Conservation (phyloP, 1,140 invertebrate species). For the Euwallacea similis region DNA sequence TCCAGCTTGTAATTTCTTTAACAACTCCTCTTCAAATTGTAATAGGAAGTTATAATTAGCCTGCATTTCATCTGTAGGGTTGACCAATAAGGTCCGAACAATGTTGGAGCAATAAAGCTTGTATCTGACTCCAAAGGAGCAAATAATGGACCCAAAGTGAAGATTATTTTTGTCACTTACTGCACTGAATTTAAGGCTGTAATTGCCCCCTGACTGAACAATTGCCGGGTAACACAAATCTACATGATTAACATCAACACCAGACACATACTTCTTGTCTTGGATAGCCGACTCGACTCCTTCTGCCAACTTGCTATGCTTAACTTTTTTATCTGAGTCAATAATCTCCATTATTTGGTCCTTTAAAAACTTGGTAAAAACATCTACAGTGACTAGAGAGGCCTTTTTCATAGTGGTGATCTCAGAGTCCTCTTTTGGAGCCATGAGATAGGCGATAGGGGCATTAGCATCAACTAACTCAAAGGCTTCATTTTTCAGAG, state of each 20-base stretch:
- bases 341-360: slow-evolving; percentile 99
- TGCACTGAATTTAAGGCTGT: slow-evolving; percentile 95
- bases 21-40: slow-evolving; percentile 87
- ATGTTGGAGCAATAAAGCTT: slow-evolving; percentile 99
- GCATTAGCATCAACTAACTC: slow-evolving; percentile 88
- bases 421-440: slow-evolving; percentile 94
- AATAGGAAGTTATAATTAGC: slow-evolving; percentile 93
- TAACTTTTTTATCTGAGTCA: slow-evolving; percentile 95
- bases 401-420: slow-evolving; percentile 93
- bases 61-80: slow-evolving; percentile 81
- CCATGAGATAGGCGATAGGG: slow-evolving; percentile 84
- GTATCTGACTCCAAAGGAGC: slow-evolving; percentile 91
- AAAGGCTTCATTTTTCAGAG: slow-evolving; percentile 75
- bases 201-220: slow-evolving; percentile 97
- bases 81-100: slow-evolving; percentile 94
- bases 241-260: slow-evolving; percentile 82
- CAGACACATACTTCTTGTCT: slow-evolving; percentile 93
- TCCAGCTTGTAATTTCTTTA: slow-evolving; percentile 82
- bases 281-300: slow-evolving; percentile 88
- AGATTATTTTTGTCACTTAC: slow-evolving; percentile 91
- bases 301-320: slow-evolving; percentile 92
- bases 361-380: slow-evolving; percentile 95
- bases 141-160: slow-evolving; percentile 96
- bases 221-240: slow-evolving; percentile 99
- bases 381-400: slow-evolving; percentile 87